Conservation (phyloP, 92 coral and sea anemone genomes). For the Epizoanthus illoricatus region DNA sequence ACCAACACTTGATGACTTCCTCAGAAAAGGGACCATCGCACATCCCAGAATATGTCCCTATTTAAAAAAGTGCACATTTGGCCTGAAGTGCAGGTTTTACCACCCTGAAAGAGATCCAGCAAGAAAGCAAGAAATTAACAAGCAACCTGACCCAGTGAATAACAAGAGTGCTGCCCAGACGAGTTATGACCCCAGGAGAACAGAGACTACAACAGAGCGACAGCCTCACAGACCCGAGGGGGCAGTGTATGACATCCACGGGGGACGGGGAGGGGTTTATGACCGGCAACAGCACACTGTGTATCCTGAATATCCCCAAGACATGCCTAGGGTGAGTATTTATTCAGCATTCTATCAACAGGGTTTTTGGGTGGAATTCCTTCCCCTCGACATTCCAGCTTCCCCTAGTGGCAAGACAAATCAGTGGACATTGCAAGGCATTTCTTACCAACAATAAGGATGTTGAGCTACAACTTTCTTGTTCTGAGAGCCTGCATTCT, state of each 20-base stretch:
- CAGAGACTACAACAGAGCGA: neutral
- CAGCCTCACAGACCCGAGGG: conserved; percentile 26
- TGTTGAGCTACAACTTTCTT: too few relatives aligned
- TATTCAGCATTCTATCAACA: too few relatives aligned
- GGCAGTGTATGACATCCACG: neutral
- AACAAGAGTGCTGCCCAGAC: conserved; percentile 8
- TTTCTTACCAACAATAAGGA: too few relatives aligned
- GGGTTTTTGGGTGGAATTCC: too few relatives aligned
- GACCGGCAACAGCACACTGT: neutral
- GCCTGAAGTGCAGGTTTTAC: conserved; percentile 84
- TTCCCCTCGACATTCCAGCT: too few relatives aligned
- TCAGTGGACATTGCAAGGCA: too few relatives aligned
- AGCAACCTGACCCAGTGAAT: neutral
- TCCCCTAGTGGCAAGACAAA: too few relatives aligned
- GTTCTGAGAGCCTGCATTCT: too few relatives aligned
- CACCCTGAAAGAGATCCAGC: conserved; percentile 95
- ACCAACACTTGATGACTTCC: conserved; percentile 88
- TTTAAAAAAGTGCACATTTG: conserved; percentile 88
- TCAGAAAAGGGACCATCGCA: conserved; percentile 82
- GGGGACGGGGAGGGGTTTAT: conserved; percentile 18
- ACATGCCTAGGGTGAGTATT: conserved; percentile 29
- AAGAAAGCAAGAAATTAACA: conserved; percentile 33
- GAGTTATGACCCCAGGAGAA: conserved; percentile 28
- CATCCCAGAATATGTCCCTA: conserved; percentile 92
- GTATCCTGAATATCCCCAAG: conserved; percentile 27